Percentiles rank a stretch among this genome's conserved stretches.
Evolutionary conservation across 2,888 invertebrate species (phyloP).

Genomic region (Trichacis sp.): DNA sequence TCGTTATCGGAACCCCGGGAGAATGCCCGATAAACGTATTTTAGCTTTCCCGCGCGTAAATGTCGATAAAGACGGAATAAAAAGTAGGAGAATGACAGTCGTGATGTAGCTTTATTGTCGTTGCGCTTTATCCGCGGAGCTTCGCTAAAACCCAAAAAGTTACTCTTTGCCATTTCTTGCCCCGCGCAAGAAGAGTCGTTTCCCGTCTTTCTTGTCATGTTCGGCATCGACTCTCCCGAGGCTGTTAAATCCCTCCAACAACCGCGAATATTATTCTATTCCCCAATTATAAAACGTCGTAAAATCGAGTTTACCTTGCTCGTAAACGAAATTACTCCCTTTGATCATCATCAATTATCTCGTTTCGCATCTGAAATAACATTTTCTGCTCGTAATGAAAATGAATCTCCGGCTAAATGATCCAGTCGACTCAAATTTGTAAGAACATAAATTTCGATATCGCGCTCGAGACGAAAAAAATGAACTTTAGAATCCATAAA

Average conservation of each 20-base stretch:
- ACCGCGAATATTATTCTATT: slow-evolving; percentile 16
- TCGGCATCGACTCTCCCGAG: slow-evolving; percentile 27
- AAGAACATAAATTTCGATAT: too few relatives aligned
- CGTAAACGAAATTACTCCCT: not conserved
- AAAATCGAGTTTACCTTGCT: not conserved
- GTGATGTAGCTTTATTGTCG: slow-evolving; percentile 7
- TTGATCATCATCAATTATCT: not conserved
- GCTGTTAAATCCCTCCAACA: slow-evolving; percentile 17
- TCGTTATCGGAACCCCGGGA: slow-evolving; percentile 13
- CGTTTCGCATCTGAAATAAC: not conserved
- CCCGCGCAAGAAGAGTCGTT: slow-evolving; percentile 41
- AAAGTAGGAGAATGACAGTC: slow-evolving; percentile 9
- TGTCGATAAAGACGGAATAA: slow-evolving; percentile 7
- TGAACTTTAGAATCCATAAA: not conserved
- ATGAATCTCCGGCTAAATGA: not conserved
- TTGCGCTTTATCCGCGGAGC: not conserved
- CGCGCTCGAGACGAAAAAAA: too few relatives aligned
- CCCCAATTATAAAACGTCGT: not conserved
- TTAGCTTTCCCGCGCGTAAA: slow-evolving; percentile 8
- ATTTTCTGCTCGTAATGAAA: too few relatives aligned
- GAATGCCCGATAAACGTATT: slow-evolving; percentile 21
- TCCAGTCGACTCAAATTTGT: not conserved
- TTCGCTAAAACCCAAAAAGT: slow-evolving; percentile 17
- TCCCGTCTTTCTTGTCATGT: slow-evolving; percentile 48
- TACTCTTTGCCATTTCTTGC: slow-evolving; percentile 19